These are phyloP conservation scores for Lepidurus packardi DNA, from an alignment of 1,140 invertebrate species.

Conservation along the genomic window DNA sequence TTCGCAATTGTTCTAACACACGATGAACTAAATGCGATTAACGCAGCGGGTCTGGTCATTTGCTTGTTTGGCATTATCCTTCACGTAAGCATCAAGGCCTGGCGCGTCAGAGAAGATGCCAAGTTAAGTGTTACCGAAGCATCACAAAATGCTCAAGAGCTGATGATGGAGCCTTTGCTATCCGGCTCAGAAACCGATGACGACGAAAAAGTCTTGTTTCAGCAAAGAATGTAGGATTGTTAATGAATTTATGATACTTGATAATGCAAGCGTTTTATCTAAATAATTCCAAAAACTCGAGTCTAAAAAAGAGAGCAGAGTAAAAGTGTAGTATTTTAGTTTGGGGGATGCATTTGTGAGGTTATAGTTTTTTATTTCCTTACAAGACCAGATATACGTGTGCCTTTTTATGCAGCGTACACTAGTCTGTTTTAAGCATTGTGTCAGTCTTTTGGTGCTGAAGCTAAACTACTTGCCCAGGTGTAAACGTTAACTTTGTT, in stretches of 20 bases:
- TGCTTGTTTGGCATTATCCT: conserved; percentile 82
- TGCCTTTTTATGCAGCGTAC: not conserved
- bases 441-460: not conserved
- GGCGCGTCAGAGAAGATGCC: not conserved
- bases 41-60: conserved; percentile 75
- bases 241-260: too few species aligned
- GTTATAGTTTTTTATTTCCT: not conserved
- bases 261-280: too few species aligned
- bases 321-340: too few species aligned
- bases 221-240: not conserved
- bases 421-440: not conserved
- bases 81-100: conserved; percentile 73
- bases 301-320: too few species aligned
- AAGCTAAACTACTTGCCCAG: not conserved
- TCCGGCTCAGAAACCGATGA: not conserved
- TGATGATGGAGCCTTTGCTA: not conserved
- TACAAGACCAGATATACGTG: conserved; percentile 14
- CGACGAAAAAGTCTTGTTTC: not conserved
- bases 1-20: conserved; percentile 79
- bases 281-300: too few species aligned
- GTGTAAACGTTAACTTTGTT: not conserved
- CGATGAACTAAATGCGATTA: conserved; percentile 74
- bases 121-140: conserved; percentile 1
- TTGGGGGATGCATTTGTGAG: too few species aligned
- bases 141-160: not conserved